Percentiles rank a stretch among this genome's conserved stretches.
Evolutionary conservation across 2,113 vertebrate genomes (phyloP).

Genomic region (Vulpes lagopus): DNA sequence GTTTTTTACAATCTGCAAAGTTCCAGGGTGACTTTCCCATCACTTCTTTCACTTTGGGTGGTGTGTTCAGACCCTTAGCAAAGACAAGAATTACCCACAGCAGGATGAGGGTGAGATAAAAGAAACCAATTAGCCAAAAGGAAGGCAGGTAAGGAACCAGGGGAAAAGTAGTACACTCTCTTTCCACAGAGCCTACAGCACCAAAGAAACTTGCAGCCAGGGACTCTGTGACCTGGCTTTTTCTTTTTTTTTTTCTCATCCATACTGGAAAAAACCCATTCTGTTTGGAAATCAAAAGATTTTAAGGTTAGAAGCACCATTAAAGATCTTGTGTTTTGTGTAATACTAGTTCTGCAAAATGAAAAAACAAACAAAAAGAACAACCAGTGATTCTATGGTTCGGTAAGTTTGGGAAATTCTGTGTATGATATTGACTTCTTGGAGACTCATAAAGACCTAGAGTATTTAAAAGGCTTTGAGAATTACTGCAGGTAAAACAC

Average conservation of each 20-base stretch:
- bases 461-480: not conserved
- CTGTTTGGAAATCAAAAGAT: slow-evolving; percentile 37
- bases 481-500: slow-evolving; percentile 14
- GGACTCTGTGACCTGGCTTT: not conserved
- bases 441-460: not conserved
- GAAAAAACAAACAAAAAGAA: not conserved
- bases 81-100: not conserved
- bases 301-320: slow-evolving; percentile 14
- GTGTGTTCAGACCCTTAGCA: not conserved
- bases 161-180: not conserved
- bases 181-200: not conserved
- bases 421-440: not conserved
- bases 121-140: not conserved
- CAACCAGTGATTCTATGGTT: not conserved
- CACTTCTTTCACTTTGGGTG: not conserved
- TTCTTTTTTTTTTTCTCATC: not conserved
- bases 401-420: not conserved
- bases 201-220: not conserved
- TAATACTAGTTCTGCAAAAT: slow-evolving; percentile 5
- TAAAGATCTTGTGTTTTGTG: slow-evolving; percentile 16
- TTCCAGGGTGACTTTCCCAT: not conserved
- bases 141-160: not conserved
- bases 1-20: not conserved
- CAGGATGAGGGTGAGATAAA: not conserved
- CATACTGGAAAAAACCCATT: slow-evolving; percentile 31